Conservation (phyloP, 2,113 vertebrate species). For the Cathartes aura region DNA sequence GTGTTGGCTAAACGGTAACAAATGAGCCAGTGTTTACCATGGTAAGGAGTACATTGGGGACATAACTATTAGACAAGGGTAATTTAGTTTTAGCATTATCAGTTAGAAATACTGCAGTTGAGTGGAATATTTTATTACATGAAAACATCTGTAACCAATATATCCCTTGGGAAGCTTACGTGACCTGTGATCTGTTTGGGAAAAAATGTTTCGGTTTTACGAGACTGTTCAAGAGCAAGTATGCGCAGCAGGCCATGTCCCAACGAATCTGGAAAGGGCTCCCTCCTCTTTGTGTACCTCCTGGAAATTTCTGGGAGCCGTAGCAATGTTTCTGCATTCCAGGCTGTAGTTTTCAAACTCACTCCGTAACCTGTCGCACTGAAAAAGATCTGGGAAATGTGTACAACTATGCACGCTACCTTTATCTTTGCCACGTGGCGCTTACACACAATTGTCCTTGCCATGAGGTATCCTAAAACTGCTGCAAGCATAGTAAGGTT, state of each 20-base stretch:
- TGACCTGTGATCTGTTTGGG: conserved; percentile 68
- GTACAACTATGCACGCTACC: neutral
- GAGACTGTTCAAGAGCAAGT: conserved; percentile 44
- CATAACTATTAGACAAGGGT: conserved; percentile 69
- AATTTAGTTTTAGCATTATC: conserved; percentile 72
- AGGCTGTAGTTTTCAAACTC: neutral
- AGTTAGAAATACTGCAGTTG: conserved; percentile 66
- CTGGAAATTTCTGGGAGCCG: neutral
- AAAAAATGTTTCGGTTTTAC: conserved; percentile 65
- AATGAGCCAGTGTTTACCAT: conserved; percentile 55
- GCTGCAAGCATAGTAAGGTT: neutral
- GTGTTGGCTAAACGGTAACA: conserved; percentile 43
- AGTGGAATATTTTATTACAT: conserved; percentile 70
- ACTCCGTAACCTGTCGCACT: neutral
- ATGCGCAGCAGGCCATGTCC: neutral
- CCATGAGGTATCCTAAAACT: neutral
- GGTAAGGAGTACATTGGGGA: conserved; percentile 47
- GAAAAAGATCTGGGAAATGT: neutral
- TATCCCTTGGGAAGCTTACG: conserved; percentile 66
- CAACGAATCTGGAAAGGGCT: neutral
- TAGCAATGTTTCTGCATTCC: neutral
- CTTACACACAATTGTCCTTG: neutral
- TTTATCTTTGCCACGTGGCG: rapidly evolving
- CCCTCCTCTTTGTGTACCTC: neutral
- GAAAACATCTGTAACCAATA: conserved; percentile 76